phyloP scores from a whole-genome alignment of 2,113 vertebrate species.

The Sorex fumeus region DNA sequence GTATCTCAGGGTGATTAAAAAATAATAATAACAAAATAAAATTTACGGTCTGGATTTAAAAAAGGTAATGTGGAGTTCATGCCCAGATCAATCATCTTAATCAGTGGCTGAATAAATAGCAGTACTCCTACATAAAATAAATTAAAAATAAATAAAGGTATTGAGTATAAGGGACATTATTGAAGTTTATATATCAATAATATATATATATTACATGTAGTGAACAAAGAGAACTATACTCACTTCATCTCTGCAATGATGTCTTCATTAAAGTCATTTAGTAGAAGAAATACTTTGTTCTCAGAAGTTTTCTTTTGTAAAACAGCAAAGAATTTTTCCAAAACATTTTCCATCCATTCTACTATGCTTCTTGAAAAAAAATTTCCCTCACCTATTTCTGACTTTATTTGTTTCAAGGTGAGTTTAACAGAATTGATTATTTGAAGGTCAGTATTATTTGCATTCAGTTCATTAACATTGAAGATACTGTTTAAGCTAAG shows the following conservation, averaged over 20 bases:
- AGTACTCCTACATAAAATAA: too few species aligned
- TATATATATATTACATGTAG: too few species aligned
- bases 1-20: too few species aligned
- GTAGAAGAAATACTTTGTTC: slow-evolving; percentile 61
- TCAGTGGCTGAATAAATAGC: too few species aligned
- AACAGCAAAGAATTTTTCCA: slow-evolving; percentile 63
- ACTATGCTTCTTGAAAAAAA: slow-evolving; percentile 23
- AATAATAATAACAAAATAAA: too few species aligned
- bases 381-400: slow-evolving; percentile 6
- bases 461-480: not conserved
- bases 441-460: slow-evolving; percentile 55
- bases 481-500: slow-evolving; percentile 45
- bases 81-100: too few species aligned
- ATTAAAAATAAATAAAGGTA: too few species aligned
- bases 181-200: too few species aligned
- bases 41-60: too few species aligned
- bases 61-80: too few species aligned
- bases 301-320: slow-evolving; percentile 48
- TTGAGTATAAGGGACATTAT: too few species aligned
- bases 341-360: slow-evolving; percentile 63
- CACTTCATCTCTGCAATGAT: slow-evolving; percentile 80
- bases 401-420: slow-evolving; percentile 41
- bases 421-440: slow-evolving; percentile 70
- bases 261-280: slow-evolving; percentile 60
- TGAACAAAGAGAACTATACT: slow-evolving; percentile 38